Conservation (phyloP, 2,888 invertebrate genomes). For the Parascotia fuliginaria region DNA sequence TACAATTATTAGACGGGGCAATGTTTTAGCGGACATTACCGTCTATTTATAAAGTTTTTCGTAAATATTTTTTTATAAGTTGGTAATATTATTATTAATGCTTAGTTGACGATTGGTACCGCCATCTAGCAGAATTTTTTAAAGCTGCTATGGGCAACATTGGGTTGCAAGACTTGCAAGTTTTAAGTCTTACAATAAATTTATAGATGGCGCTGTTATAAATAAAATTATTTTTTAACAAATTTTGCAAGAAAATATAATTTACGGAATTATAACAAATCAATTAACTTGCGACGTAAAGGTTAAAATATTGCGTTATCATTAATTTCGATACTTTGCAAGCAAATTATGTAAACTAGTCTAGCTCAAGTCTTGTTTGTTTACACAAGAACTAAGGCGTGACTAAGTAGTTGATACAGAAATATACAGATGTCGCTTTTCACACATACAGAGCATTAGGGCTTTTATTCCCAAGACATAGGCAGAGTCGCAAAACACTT, state of each 20-base stretch:
- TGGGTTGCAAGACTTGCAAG: not conserved
- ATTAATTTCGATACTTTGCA: too few relatives aligned
- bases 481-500: too few relatives aligned
- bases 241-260: not conserved
- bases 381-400: not conserved
- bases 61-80: not conserved
- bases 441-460: too few relatives aligned
- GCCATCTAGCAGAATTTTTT: constrained; percentile 21
- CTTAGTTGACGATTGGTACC: not conserved
- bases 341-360: too few relatives aligned
- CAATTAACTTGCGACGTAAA: not conserved
- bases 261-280: not conserved
- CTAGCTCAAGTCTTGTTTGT: not conserved
- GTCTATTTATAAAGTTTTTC: constrained; percentile 20
- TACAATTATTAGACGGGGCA: constrained; percentile 21
- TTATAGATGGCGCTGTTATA: constrained; percentile 25
- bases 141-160: not conserved
- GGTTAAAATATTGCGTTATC: not conserved
- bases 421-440: constrained; percentile 15
- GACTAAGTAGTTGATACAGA: not conserved
- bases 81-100: not conserved
- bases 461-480: too few relatives aligned
- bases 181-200: not conserved
- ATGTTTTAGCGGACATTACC: constrained; percentile 33
- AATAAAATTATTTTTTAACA: not conserved